Base-by-base conservation (phyloP, 2,797 vertebrate species). In the Acanthurus lineatus region DNA sequence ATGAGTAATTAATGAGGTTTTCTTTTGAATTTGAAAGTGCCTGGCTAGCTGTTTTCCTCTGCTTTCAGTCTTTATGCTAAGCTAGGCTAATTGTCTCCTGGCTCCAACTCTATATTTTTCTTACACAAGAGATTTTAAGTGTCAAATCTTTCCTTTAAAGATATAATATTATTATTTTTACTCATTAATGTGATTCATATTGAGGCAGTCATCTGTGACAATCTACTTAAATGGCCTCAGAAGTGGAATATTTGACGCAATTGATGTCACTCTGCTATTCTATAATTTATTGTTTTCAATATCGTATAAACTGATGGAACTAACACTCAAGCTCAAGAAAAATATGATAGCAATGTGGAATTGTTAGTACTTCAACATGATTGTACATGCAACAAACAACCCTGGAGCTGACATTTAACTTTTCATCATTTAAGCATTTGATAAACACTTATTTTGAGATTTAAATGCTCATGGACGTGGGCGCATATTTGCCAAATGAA, bases 401-500 rank as follows among this genome's bases (percentile, higher is more conserved):
- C 28, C 28, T 32, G 28, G 28, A 45, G 54, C 47, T 17, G 20
- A 53, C 22, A 51, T 14, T 1, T 49, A 42, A 32, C 5, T 15
- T 68, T 79, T 57, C 0, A 20, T 14, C 16, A n/a, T 63, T 59
- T 67, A 40, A 44, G 25, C 14, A 1, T 48, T 60, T 5, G 9
- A 5, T n/a, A 51, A 44, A 25, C 8, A 35, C 32, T 32, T 20
- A 52, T 20, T 20, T 52, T 62, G 1, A 38, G 54, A 78, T 52
- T 28, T 20, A 22, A 7, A n/a, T 16, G 8, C 49, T 52, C 3
- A 19, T 32, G 17, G 6, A 48, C 8, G 42, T 7, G 40, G 20
- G 42, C 16, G 61, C 40, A 58, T 74, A 76, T 61, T 58, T 16
- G 20, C 11, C n/a, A 54, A 45, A 72, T 42, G 7, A 74, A 79